Evolutionary conservation across 2,113 vertebrate genomes (phyloP), one percentile per base, ranked within the genome.

Genomic region (Cebidichthys violaceus): DNA sequence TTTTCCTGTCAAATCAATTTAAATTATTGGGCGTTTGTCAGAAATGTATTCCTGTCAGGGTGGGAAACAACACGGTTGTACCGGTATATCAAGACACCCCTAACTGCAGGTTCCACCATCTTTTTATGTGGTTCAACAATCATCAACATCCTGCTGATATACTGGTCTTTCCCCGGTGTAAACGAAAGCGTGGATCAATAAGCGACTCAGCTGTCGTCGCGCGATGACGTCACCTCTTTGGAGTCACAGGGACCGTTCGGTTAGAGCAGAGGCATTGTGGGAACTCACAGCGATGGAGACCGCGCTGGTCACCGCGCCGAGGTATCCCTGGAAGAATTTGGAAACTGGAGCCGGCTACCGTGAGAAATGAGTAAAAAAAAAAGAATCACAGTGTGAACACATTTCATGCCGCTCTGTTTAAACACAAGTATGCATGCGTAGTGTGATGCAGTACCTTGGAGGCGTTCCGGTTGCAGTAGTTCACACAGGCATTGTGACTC

Each of bases 401-500:
- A 29, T 57, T 31, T 66, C 5, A 61, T 8, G 11, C 45, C 52
- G 43, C 70, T 39, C 39, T 67, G 47, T 43, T 29, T 47, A 2
- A 11, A 31, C 13, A 7, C 33, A 57, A 57, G 52, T 1, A 9
- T 33, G 9, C 0, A 11, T 6, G 24, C 11, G 52, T 8, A 24
- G 22, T 18, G 33, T 10, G 1, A 29, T 52, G 18, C 37, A 0
- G n/a, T 71, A 98, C 97, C 97, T 97, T 96, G n/a, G 96, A 96
- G 57, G 97, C 97, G 8, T 99, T 99, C 70, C 97, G 96, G 94
- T 99, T 99, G 95, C 96, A 95, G 95, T 97, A 98, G 95, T 99
- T 98, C 79, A 99, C 97, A 77, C 97, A 97, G 33, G 97, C 97
- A 0, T 99, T 98, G 93, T 99, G 98, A 91, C 97, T 99, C 94